Evolutionary conservation across 53 echinoderm and acorn worm genomes (phyloP), one percentile per base, ranked within the genome.

Genomic region (Henricia sp.): DNA sequence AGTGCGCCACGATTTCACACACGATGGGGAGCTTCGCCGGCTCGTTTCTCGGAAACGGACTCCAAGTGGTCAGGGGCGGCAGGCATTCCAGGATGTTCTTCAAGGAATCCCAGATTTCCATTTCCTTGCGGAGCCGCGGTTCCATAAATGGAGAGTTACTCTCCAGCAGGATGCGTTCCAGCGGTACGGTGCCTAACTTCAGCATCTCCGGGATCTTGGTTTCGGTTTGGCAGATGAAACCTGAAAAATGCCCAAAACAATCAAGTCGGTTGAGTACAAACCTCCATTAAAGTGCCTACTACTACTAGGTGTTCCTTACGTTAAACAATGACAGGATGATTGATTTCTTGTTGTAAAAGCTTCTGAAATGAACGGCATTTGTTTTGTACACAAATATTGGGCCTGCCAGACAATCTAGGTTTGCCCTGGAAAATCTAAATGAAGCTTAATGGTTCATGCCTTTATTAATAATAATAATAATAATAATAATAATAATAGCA

Each of bases 131-230:
- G 72, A 84, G 51, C 30, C 71, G 71, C 12, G 85, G 85, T 56
- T 71, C 70, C 59, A 84, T 70, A 46, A 84, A 84, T 23, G 85
- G 85, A 12, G 85, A 38, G 71, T 84, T 71, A 48, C 71, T 84
- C 59, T 84, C 85, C 14, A 84, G 55, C 43, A 84, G 70, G 17
- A 84, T 44, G 30, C 71, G 36, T 5, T 84, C 85, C 40, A 84
- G 72, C 28, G 85, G 85, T 20, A 84, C 55, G 26, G 30, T 55
- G 59, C 59, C 59, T 8, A 35, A 4, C 35, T 70, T 70, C 6
- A 84, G 39, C 41, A 70, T 17, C 11, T 70, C 42, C 30, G 71
- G 70, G 46, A 80, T 80, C 11, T 80, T 37, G 48, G n/a, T 46
- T 6, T 80, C 80, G 23, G 23, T 48, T 64, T 80, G 80, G 35